Evolutionary conservation across 2,888 invertebrate genomes (phyloP).

Genomic region (Caenorhabditis imperialis): DNA sequence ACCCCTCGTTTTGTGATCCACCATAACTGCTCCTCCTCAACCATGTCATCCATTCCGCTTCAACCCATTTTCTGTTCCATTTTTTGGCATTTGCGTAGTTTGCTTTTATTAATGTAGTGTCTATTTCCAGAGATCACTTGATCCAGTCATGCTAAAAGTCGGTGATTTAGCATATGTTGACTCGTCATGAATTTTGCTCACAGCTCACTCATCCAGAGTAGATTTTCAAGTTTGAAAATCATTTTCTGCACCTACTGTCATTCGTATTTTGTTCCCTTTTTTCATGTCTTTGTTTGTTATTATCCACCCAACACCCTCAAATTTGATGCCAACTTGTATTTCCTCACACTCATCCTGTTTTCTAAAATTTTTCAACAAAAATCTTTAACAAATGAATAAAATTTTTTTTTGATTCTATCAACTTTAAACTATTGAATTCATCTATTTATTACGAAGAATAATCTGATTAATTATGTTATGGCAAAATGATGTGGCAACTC

Average conservation of each 20-base stretch:
- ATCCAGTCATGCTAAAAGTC: conserved; percentile 74
- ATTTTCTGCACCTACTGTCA: not conserved
- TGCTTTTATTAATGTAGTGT: conserved; percentile 23
- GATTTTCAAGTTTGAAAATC: conserved; percentile 26
- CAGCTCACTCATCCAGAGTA: not conserved
- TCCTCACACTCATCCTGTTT: not conserved
- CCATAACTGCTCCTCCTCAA: conserved; percentile 1
- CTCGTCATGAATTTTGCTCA: conserved; percentile 55
- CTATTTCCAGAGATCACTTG: conserved; percentile 66
- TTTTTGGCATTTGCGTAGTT: conserved; percentile 22
- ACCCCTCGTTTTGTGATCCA: conserved; percentile 41
- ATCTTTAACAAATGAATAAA: no score
- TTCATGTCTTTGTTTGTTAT: no score
- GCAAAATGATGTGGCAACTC: conserved; percentile 47
- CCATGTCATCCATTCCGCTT: conserved; percentile 29
- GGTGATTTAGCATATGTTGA: conserved; percentile 76
- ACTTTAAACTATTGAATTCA: no score
- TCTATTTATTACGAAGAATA: no score
- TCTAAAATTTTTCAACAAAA: not conserved
- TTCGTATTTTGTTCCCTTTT: no score
- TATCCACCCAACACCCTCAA: no score
- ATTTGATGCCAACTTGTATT: not conserved
- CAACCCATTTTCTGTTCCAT: conserved; percentile 5
- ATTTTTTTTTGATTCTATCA: no score
- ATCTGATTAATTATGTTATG: conserved; percentile 24